A percentile compares a stretch with the other conserved stretches of the same genome.
These are phyloP conservation scores for Sylvilagus floridanus DNA, from an alignment of 2,797 vertebrate species.

Conservation along the genomic window DNA sequence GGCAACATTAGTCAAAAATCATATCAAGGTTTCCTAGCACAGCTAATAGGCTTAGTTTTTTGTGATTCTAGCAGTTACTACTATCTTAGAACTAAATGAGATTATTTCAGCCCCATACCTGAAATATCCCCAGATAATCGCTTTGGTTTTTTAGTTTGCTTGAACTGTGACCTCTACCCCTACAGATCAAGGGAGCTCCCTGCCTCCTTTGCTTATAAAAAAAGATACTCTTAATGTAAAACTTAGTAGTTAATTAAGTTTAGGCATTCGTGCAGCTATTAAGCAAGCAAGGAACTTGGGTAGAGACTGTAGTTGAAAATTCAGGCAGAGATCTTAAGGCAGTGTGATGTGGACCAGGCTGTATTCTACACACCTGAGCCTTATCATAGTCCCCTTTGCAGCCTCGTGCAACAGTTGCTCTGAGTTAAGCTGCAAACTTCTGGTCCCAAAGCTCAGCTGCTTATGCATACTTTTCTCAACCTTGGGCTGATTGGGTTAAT, in stretches of 20 bases:
- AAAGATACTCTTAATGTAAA: constrained; percentile 50
- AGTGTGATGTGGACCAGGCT: background rate
- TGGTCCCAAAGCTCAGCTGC: constrained; percentile 61
- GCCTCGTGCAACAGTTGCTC: constrained; percentile 63
- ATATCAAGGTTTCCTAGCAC: background rate
- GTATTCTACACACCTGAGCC: constrained; percentile 58
- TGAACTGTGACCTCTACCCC: constrained; percentile 16
- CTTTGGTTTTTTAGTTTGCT: constrained; percentile 39
- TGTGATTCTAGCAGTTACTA: constrained; percentile 28
- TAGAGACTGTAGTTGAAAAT: constrained; percentile 34
- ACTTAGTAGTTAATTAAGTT: constrained; percentile 8
- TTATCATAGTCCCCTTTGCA: constrained; percentile 45
- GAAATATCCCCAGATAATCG: constrained; percentile 44
- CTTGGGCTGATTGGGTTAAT: constrained; percentile 64
- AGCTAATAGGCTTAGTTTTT: constrained; percentile 45
- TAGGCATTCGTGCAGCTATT: background rate
- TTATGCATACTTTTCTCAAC: constrained; percentile 59
- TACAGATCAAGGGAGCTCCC: background rate
- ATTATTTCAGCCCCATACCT: constrained; percentile 40
- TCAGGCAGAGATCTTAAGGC: background rate
- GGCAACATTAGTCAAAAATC: background rate
- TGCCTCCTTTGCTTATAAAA: background rate
- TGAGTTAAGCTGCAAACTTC: constrained; percentile 58
- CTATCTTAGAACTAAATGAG: constrained; percentile 46
- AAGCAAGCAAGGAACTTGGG: constrained; percentile 8